Evolutionary conservation across 2,888 invertebrate genomes (phyloP), one percentile per base, ranked within the genome.

Genomic region (Ophioninae sp.): DNA sequence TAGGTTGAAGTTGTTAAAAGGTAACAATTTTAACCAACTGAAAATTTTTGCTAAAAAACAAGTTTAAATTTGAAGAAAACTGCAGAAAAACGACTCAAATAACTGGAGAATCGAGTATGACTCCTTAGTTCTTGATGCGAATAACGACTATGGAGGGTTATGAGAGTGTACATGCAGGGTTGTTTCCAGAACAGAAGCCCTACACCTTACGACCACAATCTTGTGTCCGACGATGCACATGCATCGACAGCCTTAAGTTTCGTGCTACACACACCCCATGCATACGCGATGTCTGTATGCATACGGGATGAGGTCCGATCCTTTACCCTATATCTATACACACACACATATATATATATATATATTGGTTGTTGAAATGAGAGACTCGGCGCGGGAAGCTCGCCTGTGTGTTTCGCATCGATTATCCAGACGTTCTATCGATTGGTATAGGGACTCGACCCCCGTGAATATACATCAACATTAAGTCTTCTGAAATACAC

Each of bases 121-220:
- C 3, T 30, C 30, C 30, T 30, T 30, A 30, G 30, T 30, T 30
- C 30, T 30, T 2, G 44, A 44, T 9, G 10, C 9, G 37, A 39
- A 71, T 39, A 39, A 23, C 17, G n/a, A 44, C 20, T 76, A 23
- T 75, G 72, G 75, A 82, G 69, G 82, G 80, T 85, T 81, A 84
- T 72, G 76, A 22, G 51, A 10, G 30, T 63, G 72, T 23, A 74
- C 17, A 51, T 64, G 59, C 86, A 80, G 87, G 82, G 88, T 87
- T 87, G 86, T 90, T 90, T 90, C 44, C 88, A 88, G 89, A 90
- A 89, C 90, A 89, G 91, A 92, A 91, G 91, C 91, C 92, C 76
- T 91, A 88, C 88, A 76, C 87, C 88, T 85, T 81, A 84, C 84
- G 85, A 81, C 61, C 83, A 67, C 71, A 65, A 44, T 84, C 79